These are phyloP conservation scores for Pangasius larnaudii DNA, from an alignment of 2,797 vertebrate genomes.

Conservation along the genomic window DNA sequence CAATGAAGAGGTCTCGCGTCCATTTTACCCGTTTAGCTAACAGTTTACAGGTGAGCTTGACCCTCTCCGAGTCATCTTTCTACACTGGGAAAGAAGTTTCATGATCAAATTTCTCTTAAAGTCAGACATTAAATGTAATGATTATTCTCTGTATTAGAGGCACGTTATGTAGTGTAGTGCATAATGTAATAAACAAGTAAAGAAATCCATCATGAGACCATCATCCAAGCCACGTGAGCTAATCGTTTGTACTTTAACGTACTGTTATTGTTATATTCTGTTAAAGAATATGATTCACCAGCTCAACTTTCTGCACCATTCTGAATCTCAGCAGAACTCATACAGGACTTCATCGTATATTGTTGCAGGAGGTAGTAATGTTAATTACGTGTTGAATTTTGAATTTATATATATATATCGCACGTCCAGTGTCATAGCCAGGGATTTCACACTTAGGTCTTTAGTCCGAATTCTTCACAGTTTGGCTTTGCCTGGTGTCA, in stretches of 20 bases:
- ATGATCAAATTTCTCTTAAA: not conserved
- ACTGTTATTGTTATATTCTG: not conserved
- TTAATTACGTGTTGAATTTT: not conserved
- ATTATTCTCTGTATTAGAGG: not conserved
- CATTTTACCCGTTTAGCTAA: not conserved
- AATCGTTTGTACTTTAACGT: not conserved
- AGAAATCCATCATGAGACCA: not conserved
- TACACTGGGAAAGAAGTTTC: not conserved
- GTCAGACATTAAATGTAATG: not conserved
- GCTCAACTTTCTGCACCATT: too few relatives aligned
- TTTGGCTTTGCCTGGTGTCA: conserved; percentile 86
- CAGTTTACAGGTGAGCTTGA: not conserved
- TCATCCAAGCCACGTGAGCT: not conserved
- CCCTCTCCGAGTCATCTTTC: not conserved
- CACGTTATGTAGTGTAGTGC: not conserved
- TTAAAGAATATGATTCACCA: not conserved
- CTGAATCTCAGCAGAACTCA: too few relatives aligned
- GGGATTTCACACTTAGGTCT: not conserved
- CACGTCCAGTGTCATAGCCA: not conserved
- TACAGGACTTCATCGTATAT: too few relatives aligned
- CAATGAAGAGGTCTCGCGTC: not conserved
- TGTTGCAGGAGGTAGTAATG: not conserved
- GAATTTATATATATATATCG: too few relatives aligned
- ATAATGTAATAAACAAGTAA: not conserved
- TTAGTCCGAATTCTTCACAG: conserved; percentile 75